These are phyloP conservation scores for Bucco capensis DNA, from an alignment of 2,113 vertebrate species.

Conservation along the genomic window DNA sequence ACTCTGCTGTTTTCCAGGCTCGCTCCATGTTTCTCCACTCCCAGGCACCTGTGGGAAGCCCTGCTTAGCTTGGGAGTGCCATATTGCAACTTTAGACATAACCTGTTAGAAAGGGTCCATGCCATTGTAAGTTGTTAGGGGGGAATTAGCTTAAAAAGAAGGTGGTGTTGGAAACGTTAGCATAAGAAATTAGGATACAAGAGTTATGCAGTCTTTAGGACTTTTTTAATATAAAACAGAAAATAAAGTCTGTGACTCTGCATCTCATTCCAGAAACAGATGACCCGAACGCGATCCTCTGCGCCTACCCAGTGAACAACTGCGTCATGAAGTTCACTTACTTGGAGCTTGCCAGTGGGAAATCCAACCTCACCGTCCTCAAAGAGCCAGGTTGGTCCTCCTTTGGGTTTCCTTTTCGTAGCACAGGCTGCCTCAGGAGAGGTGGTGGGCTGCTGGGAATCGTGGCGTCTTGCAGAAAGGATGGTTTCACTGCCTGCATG, in stretches of 20 bases:
- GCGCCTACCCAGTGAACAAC: constrained; percentile 88
- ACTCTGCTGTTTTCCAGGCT: not conserved
- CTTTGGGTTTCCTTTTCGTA: not conserved
- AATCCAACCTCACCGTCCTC: constrained; percentile 86
- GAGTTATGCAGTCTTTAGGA: not conserved
- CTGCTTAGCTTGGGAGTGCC: not conserved
- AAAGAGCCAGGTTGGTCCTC: constrained; percentile 84
- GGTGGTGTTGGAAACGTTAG: not conserved
- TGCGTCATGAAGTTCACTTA: constrained; percentile 98
- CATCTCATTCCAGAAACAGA: constrained; percentile 76
- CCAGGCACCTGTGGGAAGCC: not conserved
- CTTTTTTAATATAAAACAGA: not conserved
- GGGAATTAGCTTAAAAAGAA: not conserved
- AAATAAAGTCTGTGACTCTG: not conserved
- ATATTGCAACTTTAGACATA: not conserved
- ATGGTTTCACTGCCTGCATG: not conserved
- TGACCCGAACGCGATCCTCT: constrained; percentile 80
- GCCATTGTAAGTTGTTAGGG: not conserved
- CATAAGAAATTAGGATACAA: not conserved
- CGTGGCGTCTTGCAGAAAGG: not conserved
- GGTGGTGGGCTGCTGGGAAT: not conserved
- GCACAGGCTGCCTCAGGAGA: not conserved
- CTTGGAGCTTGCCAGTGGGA: constrained; percentile 86
- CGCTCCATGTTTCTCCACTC: not conserved
- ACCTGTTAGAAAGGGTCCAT: not conserved